Evolutionary conservation across 2,888 invertebrate species (phyloP).

Genomic region (Lordiphosa fenestrarum): DNA sequence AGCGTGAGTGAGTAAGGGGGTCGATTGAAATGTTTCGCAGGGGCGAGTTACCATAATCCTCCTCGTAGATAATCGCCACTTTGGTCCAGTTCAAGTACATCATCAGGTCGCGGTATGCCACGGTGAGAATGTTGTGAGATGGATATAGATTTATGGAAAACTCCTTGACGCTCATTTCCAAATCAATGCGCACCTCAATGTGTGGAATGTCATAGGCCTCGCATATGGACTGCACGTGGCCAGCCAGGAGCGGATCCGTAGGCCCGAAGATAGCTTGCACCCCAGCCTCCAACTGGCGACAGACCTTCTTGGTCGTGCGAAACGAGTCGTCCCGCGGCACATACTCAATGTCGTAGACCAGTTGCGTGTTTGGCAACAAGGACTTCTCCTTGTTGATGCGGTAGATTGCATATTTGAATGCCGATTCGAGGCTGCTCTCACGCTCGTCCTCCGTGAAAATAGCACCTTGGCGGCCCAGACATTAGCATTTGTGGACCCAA

Average conservation of each 20-base stretch:
- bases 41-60: slow-evolving; percentile 87
- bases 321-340: slow-evolving; percentile 94
- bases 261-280: slow-evolving; percentile 87
- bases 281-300: slow-evolving; percentile 87
- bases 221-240: slow-evolving; percentile 93
- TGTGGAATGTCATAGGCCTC: slow-evolving; percentile 95
- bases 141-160: slow-evolving; percentile 95
- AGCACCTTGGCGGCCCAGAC: slow-evolving; percentile 84
- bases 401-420: slow-evolving; percentile 97
- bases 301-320: slow-evolving; percentile 90
- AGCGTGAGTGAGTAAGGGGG: no score
- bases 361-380: slow-evolving; percentile 90
- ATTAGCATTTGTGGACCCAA: background rate
- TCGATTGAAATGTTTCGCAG: no score
- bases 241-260: slow-evolving; percentile 89
- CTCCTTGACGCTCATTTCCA: slow-evolving; percentile 82
- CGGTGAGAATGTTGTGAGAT: slow-evolving; percentile 89
- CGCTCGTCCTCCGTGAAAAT: slow-evolving; percentile 95
- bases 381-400: slow-evolving; percentile 93
- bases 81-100: slow-evolving; percentile 94
- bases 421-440: slow-evolving; percentile 92
- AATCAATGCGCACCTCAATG: slow-evolving; percentile 88
- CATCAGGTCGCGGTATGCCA: slow-evolving; percentile 92
- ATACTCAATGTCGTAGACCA: slow-evolving; percentile 96
- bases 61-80: slow-evolving; percentile 96